phyloP scores from a whole-genome alignment of 1,140 invertebrate species.

The Aphelenchoides avenae region DNA sequence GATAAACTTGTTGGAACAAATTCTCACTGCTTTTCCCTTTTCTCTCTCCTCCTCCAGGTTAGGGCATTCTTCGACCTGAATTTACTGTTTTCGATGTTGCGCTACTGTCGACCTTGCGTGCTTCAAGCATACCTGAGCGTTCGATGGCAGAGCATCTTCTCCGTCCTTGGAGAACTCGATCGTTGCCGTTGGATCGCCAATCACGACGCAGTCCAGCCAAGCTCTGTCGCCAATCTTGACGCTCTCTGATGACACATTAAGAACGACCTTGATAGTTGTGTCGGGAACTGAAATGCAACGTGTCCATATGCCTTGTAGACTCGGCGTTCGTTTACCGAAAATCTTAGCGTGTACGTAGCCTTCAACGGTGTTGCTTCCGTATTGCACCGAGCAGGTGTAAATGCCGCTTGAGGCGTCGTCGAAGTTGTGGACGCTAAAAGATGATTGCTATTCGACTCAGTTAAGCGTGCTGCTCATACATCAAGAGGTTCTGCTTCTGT shows the following conservation, averaged over 20 bases:
- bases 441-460: not conserved
- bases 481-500: conserved; percentile 50
- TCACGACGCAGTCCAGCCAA: conserved; percentile 57
- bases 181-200: conserved; percentile 48
- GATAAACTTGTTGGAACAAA: too few species aligned
- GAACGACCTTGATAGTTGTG: conserved; percentile 56
- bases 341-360: conserved; percentile 58
- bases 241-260: conserved; percentile 53
- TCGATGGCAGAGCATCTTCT: conserved; percentile 45
- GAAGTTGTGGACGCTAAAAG: conserved; percentile 51
- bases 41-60: too few species aligned
- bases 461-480: conserved; percentile 22
- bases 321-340: conserved; percentile 45
- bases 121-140: conserved; percentile 46
- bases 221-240: conserved; percentile 53
- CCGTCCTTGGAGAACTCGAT: conserved; percentile 55
- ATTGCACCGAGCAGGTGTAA: conserved; percentile 52
- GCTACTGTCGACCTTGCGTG: too few species aligned
- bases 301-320: not conserved
- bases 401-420: conserved; percentile 49
- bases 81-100: too few species aligned
- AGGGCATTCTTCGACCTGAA: too few species aligned
- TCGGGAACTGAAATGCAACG: conserved; percentile 50
- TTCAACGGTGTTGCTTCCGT: conserved; percentile 51
- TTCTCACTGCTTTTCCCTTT: too few species aligned